Base-by-base conservation (phyloP, 2,888 invertebrate genomes). In the Hydroisotoma schaefferi region DNA sequence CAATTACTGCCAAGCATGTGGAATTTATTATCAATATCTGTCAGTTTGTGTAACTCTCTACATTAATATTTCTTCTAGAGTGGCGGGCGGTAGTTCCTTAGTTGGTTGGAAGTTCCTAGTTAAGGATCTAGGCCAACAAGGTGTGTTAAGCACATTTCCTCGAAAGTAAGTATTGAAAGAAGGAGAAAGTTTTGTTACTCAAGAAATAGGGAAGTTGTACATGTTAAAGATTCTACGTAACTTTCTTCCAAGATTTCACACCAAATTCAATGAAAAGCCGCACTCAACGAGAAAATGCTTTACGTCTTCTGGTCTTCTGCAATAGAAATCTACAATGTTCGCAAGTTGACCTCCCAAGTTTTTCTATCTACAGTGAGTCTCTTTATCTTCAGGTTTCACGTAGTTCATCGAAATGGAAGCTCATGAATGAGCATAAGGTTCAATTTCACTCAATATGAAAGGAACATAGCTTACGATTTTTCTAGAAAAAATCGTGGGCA, bases 231-330 rank as follows among this genome's bases (percentile, higher is more conserved):
- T 40, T 40, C 20, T 15, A 15, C 40, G 40, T 15, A 40, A 40
- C 40, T 40, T 40, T 40, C 40, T n/a, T n/a, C 40, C 5, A 40
- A 40, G 3, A 40, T 40, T 40, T 40, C 40, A 15, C 40, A 40
- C 40, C 15, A 40, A 40, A 15, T 40, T 18, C 15, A 40, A 15
- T 40, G 20, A 40, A 15, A 18, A 40, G 20, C 40, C 40, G n/a
- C 40, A 40, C n/a, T 15, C 40, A 18, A 4, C 5, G 20, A 40
- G 40, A 20, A 18, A 40, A 40, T 15, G 15, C 40, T 4, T 20
- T 15, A 15, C 40, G 5, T 40, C 15, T 20, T 15, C 40, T 40
- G n/a, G 5, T 40, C 40, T 18, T 40, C 40, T 40, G 40, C n/a
- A 18, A 18, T 40, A 40, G 40, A 40, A 40, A 40, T 18, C 40